Evolutionary conservation across 2,113 vertebrate species (phyloP), one percentile per base, ranked within the genome.

Genomic region (Nematolebias whitei): DNA sequence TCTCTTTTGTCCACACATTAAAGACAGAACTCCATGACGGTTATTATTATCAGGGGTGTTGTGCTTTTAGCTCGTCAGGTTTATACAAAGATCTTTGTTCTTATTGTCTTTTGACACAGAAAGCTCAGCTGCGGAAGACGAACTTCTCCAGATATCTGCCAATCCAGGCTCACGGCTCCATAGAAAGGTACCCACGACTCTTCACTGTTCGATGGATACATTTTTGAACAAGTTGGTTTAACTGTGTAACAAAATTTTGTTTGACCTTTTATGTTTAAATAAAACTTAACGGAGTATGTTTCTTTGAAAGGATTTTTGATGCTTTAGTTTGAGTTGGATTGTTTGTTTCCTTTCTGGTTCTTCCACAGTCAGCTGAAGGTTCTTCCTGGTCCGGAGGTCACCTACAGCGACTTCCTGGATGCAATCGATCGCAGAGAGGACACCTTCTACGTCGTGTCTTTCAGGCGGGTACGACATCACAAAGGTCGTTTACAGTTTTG

Each of bases 381-480:
- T 0, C 92, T 94, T 51, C 90, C 92, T n/a, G 94, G 92, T 24
- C 93, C 95, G 0, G 93, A 95, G 80, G 91, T 92, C 51, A 94
- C 92, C 0, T 94, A 96, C 89, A 93, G 87, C 0, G 95, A 96
- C 79, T 96, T 97, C 88, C 88, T 96, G 82, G 96, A 96, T 13
- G 95, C 95, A 40, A 96, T 97, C 2, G 96, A 96, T 68, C 92
- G 95, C 1, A 85, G 95, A 9, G 95, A 96, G 70, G 95, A 97
- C 85, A 96, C 96, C 0, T 96, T 97, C 85, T 97, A 97, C 12
- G 95, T 97, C 0, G 96, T 97, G 13, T 97, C 96, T 0, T 97
- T 97, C 89, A 93, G 95, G 78, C 89, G 95, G 91, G 95, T 96
- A 75, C 1, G 73, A 7, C 0, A 0, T 0, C 50, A 0, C 18